phyloP scores from a whole-genome alignment of 1,140 invertebrate genomes.

The Diorhabda sublineata region DNA sequence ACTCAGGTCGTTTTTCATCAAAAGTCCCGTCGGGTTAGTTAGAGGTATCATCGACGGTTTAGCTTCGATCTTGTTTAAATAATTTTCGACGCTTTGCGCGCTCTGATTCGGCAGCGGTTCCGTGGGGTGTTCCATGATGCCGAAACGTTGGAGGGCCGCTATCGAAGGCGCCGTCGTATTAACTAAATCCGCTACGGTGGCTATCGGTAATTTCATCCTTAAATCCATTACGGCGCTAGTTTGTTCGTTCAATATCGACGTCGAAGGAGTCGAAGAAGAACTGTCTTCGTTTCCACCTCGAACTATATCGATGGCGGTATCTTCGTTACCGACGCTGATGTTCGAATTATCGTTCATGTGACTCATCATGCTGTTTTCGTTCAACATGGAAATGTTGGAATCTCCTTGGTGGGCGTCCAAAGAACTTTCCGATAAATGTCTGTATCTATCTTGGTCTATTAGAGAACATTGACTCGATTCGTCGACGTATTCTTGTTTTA shows the following conservation, averaged over 20 bases:
- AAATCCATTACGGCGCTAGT: constrained; percentile 41
- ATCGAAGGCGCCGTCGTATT: constrained; percentile 50
- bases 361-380: constrained; percentile 42
- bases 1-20: constrained; percentile 19
- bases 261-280: constrained; percentile 20
- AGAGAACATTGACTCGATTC: constrained; percentile 63
- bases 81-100: constrained; percentile 57
- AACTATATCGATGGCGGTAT: constrained; percentile 39
- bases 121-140: constrained; percentile 37
- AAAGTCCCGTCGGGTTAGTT: constrained; percentile 8
- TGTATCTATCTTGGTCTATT: constrained; percentile 41
- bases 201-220: constrained; percentile 43
- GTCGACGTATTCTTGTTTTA: constrained; percentile 69
- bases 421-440: constrained; percentile 46
- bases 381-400: constrained; percentile 47
- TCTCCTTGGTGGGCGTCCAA: constrained; percentile 46
- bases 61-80: constrained; percentile 50
- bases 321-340: constrained; percentile 46
- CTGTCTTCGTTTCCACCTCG: constrained; percentile 27
- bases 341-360: constrained; percentile 50
- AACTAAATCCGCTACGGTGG: constrained; percentile 45
- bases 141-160: constrained; percentile 48
- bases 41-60: constrained; percentile 25
- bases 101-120: constrained; percentile 52
- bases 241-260: not conserved